A percentile compares a stretch with the other conserved stretches of the same genome.
phyloP scores from a whole-genome alignment of 1,140 invertebrate species.

The Cepaea nemoralis region DNA sequence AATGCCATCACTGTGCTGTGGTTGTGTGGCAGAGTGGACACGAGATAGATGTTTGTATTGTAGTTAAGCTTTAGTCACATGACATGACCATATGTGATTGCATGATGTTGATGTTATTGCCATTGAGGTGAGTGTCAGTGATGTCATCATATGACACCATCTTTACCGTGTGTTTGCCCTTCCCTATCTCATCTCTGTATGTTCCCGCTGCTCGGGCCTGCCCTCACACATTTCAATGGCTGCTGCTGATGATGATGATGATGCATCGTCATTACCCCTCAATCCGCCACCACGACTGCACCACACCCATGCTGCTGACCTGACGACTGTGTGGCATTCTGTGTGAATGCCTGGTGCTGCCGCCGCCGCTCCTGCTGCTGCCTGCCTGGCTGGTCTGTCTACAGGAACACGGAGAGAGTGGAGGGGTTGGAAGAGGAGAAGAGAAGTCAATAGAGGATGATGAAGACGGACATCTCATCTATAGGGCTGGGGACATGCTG shows the following conservation, averaged over 20 bases:
- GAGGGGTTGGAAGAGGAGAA: constrained; percentile 57
- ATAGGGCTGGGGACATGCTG: constrained; percentile 97
- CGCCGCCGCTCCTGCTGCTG: constrained; percentile 42
- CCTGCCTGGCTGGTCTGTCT: constrained; percentile 13
- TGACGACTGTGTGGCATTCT: constrained; percentile 29
- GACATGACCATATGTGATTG: constrained; percentile 14
- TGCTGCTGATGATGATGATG: constrained; percentile 48
- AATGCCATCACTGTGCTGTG: not conserved
- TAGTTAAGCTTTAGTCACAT: not conserved
- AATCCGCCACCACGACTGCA: constrained; percentile 7
- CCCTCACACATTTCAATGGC: constrained; percentile 48
- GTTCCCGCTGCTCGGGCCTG: constrained; percentile 45
- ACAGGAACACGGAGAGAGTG: constrained; percentile 48
- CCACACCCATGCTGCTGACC: constrained; percentile 30
- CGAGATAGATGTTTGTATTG: not conserved
- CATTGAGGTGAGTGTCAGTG: constrained; percentile 39
- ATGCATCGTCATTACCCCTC: constrained; percentile 36
- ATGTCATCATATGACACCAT: constrained; percentile 50
- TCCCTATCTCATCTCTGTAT: constrained; percentile 56
- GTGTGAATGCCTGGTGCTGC: constrained; percentile 39
- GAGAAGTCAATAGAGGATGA: constrained; percentile 80
- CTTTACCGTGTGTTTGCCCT: constrained; percentile 53
- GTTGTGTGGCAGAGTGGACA: not conserved
- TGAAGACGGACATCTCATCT: constrained; percentile 99
- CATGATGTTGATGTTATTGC: constrained; percentile 22